These are phyloP conservation scores for Lepilemur ruficaudatus DNA, from an alignment of 2,797 vertebrate genomes.

Conservation along the genomic window DNA sequence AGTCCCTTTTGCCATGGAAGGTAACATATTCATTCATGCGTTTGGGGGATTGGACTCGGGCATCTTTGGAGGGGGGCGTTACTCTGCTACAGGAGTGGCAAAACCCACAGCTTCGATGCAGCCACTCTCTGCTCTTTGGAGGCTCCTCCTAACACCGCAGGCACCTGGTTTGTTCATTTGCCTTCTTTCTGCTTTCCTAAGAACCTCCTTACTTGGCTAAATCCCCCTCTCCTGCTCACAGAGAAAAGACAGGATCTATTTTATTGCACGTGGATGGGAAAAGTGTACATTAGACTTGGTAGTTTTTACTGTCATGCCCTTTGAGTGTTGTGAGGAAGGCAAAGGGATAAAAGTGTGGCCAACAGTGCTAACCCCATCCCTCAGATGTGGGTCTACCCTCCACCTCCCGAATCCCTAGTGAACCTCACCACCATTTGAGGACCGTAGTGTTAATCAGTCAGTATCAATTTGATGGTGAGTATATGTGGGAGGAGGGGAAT, in stretches of 20 bases:
- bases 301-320: neutral
- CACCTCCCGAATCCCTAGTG: too few relatives aligned
- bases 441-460: too few relatives aligned
- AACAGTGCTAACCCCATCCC: too few relatives aligned
- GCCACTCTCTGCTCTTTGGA: neutral
- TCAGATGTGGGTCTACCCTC: too few relatives aligned
- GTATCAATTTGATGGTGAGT: too few relatives aligned
- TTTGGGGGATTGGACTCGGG: accelerated
- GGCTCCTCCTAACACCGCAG: neutral
- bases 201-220: neutral
- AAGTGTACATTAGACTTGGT: neutral
- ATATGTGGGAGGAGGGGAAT: too few relatives aligned
- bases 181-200: neutral
- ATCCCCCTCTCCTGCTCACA: neutral
- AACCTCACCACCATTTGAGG: too few relatives aligned
- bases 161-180: neutral
- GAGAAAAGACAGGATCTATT: neutral
- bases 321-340: neutral
- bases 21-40: neutral
- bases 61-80: neutral
- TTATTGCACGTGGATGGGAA: neutral
- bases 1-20: neutral
- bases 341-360: neutral
- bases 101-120: accelerated
- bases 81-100: neutral